phyloP scores from a whole-genome alignment of 1,140 invertebrate genomes.

The Drosophila biarmipes region DNA sequence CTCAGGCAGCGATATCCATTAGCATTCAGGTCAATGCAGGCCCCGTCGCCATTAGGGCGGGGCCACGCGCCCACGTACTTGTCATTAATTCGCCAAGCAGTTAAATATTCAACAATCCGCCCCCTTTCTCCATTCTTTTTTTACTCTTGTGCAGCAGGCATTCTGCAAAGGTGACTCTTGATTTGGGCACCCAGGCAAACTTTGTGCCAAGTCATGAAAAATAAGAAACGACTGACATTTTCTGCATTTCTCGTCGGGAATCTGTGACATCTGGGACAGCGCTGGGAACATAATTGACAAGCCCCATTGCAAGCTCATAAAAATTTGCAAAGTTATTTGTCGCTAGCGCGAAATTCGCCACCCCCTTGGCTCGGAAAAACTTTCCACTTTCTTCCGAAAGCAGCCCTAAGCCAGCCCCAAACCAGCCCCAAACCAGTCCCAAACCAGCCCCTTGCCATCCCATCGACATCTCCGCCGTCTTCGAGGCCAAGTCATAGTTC shows the following conservation, averaged over 20 bases:
- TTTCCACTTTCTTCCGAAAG: conserved; percentile 11
- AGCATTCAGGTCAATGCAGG: conserved; percentile 58
- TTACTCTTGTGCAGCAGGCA: background rate
- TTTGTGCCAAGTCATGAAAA: conserved; percentile 43
- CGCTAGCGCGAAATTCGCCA: conserved; percentile 42
- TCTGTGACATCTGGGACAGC: conserved; percentile 29
- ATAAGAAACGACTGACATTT: conserved; percentile 24
- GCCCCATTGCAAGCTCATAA: conserved; percentile 61
- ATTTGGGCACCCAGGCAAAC: conserved; percentile 24
- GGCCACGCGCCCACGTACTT: conserved; percentile 17
- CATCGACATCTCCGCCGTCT: conserved; percentile 27
- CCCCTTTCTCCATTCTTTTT: background rate
- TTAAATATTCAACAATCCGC: conserved; percentile 42
- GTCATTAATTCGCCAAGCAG: conserved; percentile 49
- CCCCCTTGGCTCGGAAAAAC: conserved; percentile 39
- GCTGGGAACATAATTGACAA: conserved; percentile 58
- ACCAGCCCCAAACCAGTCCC: background rate
- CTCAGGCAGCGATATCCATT: conserved; percentile 45
- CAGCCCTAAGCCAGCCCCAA: background rate
- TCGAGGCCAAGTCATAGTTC: conserved; percentile 41
- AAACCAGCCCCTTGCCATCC: background rate
- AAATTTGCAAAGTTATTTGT: conserved; percentile 72
- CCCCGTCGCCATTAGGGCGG: conserved; percentile 39
- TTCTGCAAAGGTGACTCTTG: conserved; percentile 48
- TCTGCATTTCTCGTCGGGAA: conserved; percentile 12